phyloP scores from a whole-genome alignment of 2,113 vertebrate species.

The Seriola quinqueradiata region DNA sequence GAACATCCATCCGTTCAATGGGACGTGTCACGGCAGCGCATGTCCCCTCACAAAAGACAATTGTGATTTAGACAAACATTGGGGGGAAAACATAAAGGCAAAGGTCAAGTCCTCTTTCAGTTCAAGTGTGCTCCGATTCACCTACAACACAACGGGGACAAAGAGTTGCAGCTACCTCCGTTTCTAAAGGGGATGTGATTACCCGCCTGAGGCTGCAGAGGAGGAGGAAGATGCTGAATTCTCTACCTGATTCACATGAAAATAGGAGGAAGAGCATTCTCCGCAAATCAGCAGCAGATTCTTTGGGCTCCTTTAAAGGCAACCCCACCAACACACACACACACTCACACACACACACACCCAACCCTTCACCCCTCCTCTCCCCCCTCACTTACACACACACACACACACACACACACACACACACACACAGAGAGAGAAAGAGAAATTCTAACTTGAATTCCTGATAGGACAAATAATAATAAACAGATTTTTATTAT shows the following conservation, averaged over 20 bases:
- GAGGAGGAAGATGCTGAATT: constrained; percentile 45
- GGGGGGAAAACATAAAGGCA: constrained; percentile 95
- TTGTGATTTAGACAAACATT: constrained; percentile 99
- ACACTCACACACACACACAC: not conserved
- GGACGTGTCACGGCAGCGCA: constrained; percentile 94
- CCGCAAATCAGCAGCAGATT: constrained; percentile 46
- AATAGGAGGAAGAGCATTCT: constrained; percentile 56
- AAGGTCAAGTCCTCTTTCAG: constrained; percentile 99
- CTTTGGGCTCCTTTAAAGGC: constrained; percentile 6
- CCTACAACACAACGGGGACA: constrained; percentile 94
- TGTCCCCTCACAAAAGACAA: constrained; percentile 94
- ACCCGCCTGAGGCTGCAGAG: constrained; percentile 38
- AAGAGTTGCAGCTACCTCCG: constrained; percentile 83
- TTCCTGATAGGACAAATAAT: constrained; percentile 5
- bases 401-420: not conserved
- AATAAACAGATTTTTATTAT: constrained; percentile 42
- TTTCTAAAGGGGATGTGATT: constrained; percentile 61
- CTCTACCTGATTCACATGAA: constrained; percentile 57
- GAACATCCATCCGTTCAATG: constrained; percentile 95
- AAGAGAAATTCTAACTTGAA: not conserved
- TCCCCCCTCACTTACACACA: not conserved
- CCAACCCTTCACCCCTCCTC: not conserved
- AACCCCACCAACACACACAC: not conserved
- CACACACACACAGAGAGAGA: not conserved
- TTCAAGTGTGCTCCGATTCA: constrained; percentile 97